Evolutionary conservation across 1,140 invertebrate species (phyloP), one percentile per base, ranked within the genome.

Genomic region (Listronotus oregonensis): DNA sequence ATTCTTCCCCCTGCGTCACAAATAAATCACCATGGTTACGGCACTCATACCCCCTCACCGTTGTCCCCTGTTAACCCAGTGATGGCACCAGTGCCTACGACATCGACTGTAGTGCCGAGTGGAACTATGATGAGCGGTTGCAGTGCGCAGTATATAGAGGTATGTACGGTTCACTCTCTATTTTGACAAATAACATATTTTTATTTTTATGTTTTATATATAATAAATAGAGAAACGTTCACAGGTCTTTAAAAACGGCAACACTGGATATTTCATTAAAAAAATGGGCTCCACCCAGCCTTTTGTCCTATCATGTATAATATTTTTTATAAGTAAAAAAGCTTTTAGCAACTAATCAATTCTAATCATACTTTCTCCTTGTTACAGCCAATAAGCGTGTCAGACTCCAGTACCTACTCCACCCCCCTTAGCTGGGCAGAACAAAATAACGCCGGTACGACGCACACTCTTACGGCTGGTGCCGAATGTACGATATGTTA

Each of bases 401-500:
- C 75, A 37, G 73, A 74, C 14, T 68, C 75, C 10, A 75, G 72
- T 39, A 71, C 72, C 0, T 80, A 82, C 59, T 77, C 79, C 9
- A 78, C 80, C 3, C 61, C 79, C 14, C 68, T 77, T 39, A 72
- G 74, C 14, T 76, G 77, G 67, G 65, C 67, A 18, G 79, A 82
- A 64, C 80, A 79, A 73, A 82, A 77, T 50, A 76, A 78, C 40
- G 73, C 37, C 73, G 82, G 52, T 73, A 74, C 82, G 18, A 69
- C 74, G 21, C 71, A 83, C 0, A 84, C 83, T 18, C 15, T 66
- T 15, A 71, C 74, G 34, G 71, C 84, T 0, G 85, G 84, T 14
- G 82, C 82, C 40, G 95, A 97, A 75, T 98, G 96, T 80, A 94
- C 92, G 0, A 94, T 98, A 49, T 99, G 96, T 80, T 97, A 94